These are phyloP conservation scores for Sinonovacula constricta DNA, from an alignment of 1,140 invertebrate species.

Conservation along the genomic window DNA sequence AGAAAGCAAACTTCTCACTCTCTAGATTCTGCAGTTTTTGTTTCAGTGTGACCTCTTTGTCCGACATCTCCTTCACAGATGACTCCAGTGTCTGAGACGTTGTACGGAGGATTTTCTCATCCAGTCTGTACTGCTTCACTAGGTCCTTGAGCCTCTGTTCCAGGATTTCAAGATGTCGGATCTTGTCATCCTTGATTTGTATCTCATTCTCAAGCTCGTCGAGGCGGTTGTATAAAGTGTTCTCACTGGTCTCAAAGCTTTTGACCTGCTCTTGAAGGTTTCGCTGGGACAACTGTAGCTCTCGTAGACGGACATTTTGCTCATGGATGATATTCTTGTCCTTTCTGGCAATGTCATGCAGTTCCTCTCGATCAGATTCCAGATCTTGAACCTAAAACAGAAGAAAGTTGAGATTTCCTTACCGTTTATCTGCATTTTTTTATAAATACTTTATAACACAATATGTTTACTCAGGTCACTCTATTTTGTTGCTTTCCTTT, in stretches of 20 bases:
- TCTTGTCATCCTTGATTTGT: slow-evolving; percentile 65
- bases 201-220: slow-evolving; percentile 65
- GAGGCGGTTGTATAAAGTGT: slow-evolving; percentile 62
- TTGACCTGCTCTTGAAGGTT: slow-evolving; percentile 70
- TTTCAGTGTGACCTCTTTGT: slow-evolving; percentile 65
- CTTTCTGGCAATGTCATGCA: slow-evolving; percentile 74
- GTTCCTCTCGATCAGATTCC: slow-evolving; percentile 73
- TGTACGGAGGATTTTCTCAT: slow-evolving; percentile 69
- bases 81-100: slow-evolving; percentile 67
- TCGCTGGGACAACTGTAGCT: slow-evolving; percentile 69
- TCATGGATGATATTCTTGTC: slow-evolving; percentile 76
- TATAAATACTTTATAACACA: too few relatives aligned
- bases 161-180: slow-evolving; percentile 61
- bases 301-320: slow-evolving; percentile 69
- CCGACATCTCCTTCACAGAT: slow-evolving; percentile 69
- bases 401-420: too few relatives aligned
- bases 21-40: slow-evolving; percentile 66
- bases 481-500: too few relatives aligned
- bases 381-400: slow-evolving; percentile 68
- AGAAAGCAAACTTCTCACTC: slow-evolving; percentile 64
- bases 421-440: too few relatives aligned
- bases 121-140: slow-evolving; percentile 69
- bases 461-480: too few relatives aligned
- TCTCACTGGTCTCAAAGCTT: slow-evolving; percentile 65
- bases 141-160: slow-evolving; percentile 69